phyloP scores from a whole-genome alignment of 2,113 vertebrate genomes.

The Zosterops japonicus region DNA sequence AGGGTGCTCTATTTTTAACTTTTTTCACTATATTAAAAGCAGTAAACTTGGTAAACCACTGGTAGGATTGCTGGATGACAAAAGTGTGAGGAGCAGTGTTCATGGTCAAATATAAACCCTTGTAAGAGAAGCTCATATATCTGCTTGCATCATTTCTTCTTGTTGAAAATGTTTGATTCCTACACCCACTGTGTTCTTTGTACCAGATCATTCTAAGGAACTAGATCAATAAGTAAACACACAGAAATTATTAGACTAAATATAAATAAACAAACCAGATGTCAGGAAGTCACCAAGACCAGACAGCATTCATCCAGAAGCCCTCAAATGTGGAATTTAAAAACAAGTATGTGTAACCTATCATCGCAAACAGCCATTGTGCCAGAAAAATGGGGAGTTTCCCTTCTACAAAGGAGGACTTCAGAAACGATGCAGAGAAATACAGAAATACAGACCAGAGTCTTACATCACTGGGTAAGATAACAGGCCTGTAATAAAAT shows the following conservation, averaged over 20 bases:
- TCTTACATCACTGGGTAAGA: background rate
- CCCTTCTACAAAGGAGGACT: background rate
- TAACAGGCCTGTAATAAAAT: slow-evolving; percentile 5
- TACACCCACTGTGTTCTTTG: background rate
- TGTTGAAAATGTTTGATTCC: background rate
- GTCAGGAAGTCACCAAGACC: slow-evolving; percentile 39
- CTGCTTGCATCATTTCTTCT: background rate
- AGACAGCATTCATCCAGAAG: slow-evolving; percentile 20
- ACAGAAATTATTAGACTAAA: slow-evolving; percentile 50
- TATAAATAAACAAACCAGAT: slow-evolving; percentile 50
- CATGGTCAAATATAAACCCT: background rate
- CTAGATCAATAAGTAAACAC: slow-evolving; percentile 41
- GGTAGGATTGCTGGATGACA: background rate
- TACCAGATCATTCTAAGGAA: background rate
- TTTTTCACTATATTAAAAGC: background rate
- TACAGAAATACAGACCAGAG: background rate
- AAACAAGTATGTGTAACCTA: slow-evolving; percentile 32
- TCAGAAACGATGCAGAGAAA: slow-evolving; percentile 24
- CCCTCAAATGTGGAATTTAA: slow-evolving; percentile 17
- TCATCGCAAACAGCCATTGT: slow-evolving; percentile 1
- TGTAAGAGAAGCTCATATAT: background rate
- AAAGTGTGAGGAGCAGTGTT: background rate
- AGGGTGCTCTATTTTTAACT: background rate
- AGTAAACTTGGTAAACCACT: background rate
- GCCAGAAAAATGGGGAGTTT: background rate